Conservation (phyloP, 2,113 vertebrate genomes). For the Hystrix brachyura region DNA sequence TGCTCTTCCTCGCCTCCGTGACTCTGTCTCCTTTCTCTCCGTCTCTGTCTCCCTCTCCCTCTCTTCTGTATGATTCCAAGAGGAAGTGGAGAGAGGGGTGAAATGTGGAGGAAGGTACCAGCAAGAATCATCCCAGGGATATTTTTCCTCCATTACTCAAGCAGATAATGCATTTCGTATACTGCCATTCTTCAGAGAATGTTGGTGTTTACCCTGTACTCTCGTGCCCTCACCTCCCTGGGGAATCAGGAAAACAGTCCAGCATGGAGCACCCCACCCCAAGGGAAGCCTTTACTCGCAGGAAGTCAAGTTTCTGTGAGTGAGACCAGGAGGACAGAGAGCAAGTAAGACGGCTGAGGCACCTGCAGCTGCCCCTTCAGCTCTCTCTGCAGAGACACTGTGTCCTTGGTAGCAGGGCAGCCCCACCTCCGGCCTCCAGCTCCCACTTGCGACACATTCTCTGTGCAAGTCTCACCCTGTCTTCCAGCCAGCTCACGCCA, state of each 20-base stretch:
- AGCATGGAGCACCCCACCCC: neutral
- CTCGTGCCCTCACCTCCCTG: neutral
- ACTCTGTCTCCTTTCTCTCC: neutral
- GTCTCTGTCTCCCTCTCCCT: neutral
- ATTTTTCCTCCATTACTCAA: neutral
- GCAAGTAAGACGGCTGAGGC: fast-evolving
- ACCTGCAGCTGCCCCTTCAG: neutral
- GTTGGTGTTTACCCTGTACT: neutral
- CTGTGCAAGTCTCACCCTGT: neutral
- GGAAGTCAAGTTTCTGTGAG: neutral
- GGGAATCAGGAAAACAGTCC: neutral
- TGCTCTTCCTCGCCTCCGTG: neutral
- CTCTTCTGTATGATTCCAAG: neutral
- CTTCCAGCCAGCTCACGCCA: neutral
- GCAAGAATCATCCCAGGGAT: neutral
- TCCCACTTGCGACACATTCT: neutral
- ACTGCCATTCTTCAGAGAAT: neutral
- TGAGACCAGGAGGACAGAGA: neutral
- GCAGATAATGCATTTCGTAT: neutral
- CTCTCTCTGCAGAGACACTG: neutral
- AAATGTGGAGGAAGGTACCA: neutral
- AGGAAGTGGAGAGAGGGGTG: neutral
- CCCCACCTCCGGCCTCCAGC: neutral
- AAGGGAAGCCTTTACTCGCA: neutral
- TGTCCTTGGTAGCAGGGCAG: neutral